Conservation (phyloP, 1,140 invertebrate species). For the Heliconius congener region DNA sequence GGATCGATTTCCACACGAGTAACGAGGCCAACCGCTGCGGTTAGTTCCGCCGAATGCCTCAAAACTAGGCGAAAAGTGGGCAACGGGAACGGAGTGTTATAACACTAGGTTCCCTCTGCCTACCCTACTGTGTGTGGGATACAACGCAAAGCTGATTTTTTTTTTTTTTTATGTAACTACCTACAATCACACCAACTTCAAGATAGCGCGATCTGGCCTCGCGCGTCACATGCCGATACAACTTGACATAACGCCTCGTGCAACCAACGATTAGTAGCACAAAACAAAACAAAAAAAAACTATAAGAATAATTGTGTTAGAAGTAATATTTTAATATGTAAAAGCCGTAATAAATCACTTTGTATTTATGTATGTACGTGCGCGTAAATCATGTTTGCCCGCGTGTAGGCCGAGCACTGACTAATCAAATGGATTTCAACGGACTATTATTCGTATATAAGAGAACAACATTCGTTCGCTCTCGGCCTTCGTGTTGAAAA, state of each 20-base stretch:
- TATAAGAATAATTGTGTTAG: not conserved
- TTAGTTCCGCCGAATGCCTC: no score
- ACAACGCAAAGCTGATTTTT: no score
- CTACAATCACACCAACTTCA: not conserved
- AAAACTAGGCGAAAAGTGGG: no score
- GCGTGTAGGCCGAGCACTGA: not conserved
- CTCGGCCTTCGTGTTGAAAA: slow-evolving; percentile 6
- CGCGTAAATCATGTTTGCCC: slow-evolving; percentile 3
- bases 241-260: not conserved
- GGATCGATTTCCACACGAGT: no score
- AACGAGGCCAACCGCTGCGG: no score
- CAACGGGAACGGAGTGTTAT: no score
- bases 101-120: no score
- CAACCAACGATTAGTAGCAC: not conserved
- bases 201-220: not conserved
- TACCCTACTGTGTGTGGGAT: no score
- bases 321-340: slow-evolving; percentile 18
- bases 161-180: no score
- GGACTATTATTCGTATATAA: slow-evolving; percentile 6
- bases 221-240: not conserved
- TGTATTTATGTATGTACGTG: not conserved
- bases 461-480: not conserved
- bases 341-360: slow-evolving; percentile 18
- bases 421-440: slow-evolving; percentile 15
- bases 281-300: no score